Evolutionary conservation across 2,113 vertebrate species (phyloP).

Genomic region (Chionomys nivalis): DNA sequence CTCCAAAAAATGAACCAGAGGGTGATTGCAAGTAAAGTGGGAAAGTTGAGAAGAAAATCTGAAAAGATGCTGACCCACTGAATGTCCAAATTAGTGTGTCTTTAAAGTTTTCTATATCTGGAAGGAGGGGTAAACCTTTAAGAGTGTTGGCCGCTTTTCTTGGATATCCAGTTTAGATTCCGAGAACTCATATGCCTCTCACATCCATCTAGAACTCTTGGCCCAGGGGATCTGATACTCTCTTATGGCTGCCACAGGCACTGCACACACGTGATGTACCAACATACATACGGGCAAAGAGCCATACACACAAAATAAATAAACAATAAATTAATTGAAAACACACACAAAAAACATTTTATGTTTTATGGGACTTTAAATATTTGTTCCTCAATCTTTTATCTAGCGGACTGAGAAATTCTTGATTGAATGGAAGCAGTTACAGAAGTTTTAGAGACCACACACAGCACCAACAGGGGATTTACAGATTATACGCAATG

Average conservation of each 20-base stretch:
- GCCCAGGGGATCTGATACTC: too few species aligned
- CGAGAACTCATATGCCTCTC: not conserved
- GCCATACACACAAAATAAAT: not conserved
- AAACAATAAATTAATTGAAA: not conserved
- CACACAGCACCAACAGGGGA: not conserved
- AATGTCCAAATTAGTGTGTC: not conserved
- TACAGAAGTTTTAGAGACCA: not conserved
- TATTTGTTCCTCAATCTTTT: not conserved
- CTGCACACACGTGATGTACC: not conserved
- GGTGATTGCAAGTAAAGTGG: not conserved
- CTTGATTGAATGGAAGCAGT: not conserved
- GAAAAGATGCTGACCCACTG: slow-evolving; percentile 22
- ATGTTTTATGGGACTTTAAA: not conserved
- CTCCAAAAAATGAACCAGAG: not conserved
- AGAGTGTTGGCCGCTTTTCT: not conserved
- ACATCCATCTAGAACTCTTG: not conserved
- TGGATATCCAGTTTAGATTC: not conserved
- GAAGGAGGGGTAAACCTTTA: not conserved
- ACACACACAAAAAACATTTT: not conserved
- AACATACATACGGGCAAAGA: not conserved
- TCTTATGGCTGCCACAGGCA: not conserved
- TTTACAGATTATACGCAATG: not conserved
- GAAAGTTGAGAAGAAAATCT: not conserved
- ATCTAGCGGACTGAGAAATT: not conserved
- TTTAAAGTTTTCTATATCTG: not conserved